Percentiles rank a stretch among this genome's conserved stretches.
Conservation (phyloP, 2,888 invertebrate species). For the Drosophila imparisetae region DNA sequence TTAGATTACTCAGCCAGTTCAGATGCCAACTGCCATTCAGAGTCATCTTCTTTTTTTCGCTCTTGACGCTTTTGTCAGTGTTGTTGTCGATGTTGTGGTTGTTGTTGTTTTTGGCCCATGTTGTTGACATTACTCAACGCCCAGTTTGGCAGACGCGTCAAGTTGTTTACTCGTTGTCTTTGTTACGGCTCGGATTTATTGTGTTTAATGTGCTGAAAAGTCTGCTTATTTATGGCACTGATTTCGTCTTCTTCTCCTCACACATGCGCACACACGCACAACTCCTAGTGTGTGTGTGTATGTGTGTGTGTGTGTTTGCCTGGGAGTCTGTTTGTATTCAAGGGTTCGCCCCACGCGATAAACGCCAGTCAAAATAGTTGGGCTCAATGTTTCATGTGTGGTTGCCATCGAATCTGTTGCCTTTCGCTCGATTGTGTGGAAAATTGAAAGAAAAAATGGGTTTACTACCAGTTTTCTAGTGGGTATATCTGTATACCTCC, state of each 20-base stretch:
- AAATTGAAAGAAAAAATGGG: slow-evolving; percentile 61
- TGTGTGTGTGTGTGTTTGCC: neutral
- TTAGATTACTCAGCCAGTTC: slow-evolving; percentile 57
- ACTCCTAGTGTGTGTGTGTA: neutral
- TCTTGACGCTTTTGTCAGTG: slow-evolving; percentile 25
- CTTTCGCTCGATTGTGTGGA: slow-evolving; percentile 71
- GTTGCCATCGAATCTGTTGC: slow-evolving; percentile 32
- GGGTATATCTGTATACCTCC: neutral
- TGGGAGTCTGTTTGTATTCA: neutral
- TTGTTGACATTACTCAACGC: slow-evolving; percentile 63
- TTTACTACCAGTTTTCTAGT: slow-evolving; percentile 29
- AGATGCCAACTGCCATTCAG: slow-evolving; percentile 44
- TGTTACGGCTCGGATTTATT: slow-evolving; percentile 71
- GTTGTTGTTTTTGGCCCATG: slow-evolving; percentile 42
- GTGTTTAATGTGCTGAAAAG: slow-evolving; percentile 81
- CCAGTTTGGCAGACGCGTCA: slow-evolving; percentile 67
- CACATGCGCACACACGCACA: neutral
- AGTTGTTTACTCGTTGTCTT: slow-evolving; percentile 65
- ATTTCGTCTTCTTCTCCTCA: slow-evolving; percentile 9
- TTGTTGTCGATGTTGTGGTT: slow-evolving; percentile 25
- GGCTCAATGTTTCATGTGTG: slow-evolving; percentile 58
- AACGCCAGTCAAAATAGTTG: slow-evolving; percentile 48
- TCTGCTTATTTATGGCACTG: slow-evolving; percentile 73
- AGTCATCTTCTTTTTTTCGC: slow-evolving; percentile 21
- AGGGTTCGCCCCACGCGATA: slow-evolving; percentile 14